Evolutionary conservation across 2,797 vertebrate species (phyloP), one percentile per base, ranked within the genome.

Genomic region (Arctocebus calabarensis): DNA sequence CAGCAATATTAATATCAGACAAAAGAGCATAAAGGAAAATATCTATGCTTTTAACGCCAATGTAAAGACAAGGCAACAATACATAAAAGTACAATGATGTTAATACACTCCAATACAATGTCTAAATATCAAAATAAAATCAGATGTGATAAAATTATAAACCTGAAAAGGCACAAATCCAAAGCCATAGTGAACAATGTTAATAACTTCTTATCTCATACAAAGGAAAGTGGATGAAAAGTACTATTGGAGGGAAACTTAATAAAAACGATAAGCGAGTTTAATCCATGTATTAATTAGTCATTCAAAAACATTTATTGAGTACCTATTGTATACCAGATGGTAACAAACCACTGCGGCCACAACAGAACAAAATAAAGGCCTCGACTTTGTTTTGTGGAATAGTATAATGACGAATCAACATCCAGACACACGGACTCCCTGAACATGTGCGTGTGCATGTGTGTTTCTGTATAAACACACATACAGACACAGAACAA

Each of bases 261-360:
- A 40, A 75, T 81, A 81, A 71, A 17, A 34, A 59, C 10, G 34
- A 88, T 45, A 43, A 34, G 62, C 16, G 66, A 25, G 4, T 55
- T 64, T 34, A 66, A 75, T 55, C 5, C 70, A n/a, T 48, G 10
- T 22, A 37, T 45, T 66, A 34, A 73, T 66, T 5, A 12, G 45
- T 77, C 34, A 75, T 61, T 37, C 27, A 77, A 75, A 45, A 57
- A 34, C 64, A 48, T 70, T 59, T 37, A 25, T 64, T 57, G 23
- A 82, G 22, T 29, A n/a, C 22, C n/a, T 77, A 29, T 61, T 20
- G 2, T 43, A 55, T 62, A 17, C 14, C 59, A 52, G 20, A 10
- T 2, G 1, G 5, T 9, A 34, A 14, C 5, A 3, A 13, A 52
- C 7, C 8, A 19, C n/a, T 70, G 0, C 5, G 16, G 7, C 34